Percentiles rank a stretch among this genome's conserved stretches.
These are phyloP conservation scores for Oopsacas minuta DNA, from an alignment of 37 sponge, comb jelly and placozoan species.

Conservation along the genomic window DNA sequence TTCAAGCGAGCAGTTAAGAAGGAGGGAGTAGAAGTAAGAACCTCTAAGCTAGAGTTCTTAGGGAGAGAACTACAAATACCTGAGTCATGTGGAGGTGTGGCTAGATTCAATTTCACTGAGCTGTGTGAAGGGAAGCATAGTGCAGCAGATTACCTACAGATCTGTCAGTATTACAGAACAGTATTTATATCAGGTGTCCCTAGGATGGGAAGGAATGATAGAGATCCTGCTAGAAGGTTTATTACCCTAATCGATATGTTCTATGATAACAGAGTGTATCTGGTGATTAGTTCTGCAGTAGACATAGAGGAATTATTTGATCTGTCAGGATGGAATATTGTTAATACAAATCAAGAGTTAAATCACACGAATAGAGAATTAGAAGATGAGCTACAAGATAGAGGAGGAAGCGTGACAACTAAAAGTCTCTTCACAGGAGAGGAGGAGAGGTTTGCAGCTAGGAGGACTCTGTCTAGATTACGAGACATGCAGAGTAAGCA, in stretches of 20 bases:
- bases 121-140: conserved; percentile 49
- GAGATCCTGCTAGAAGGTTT: conserved; percentile 53
- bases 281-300: conserved; percentile 20
- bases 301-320: neutral
- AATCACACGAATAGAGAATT: neutral
- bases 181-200: conserved; percentile 58
- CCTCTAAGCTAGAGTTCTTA: conserved; percentile 29
- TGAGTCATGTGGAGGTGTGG: conserved; percentile 26
- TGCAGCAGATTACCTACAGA: conserved; percentile 62
- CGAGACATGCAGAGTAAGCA: conserved; percentile 64
- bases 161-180: conserved; percentile 36
- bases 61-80: conserved; percentile 49
- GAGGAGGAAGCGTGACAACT: conserved; percentile 25
- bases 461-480: conserved; percentile 62
- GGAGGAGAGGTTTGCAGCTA: conserved; percentile 68
- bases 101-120: conserved; percentile 43
- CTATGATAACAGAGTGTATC: conserved; percentile 51
- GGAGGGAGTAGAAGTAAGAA: conserved; percentile 20
- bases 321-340: conserved; percentile 15
- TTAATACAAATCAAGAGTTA: neutral
- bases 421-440: conserved; percentile 82
- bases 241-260: conserved; percentile 67
- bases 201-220: conserved; percentile 33
- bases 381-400: neutral
- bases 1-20: neutral